Evolutionary conservation across 2,113 vertebrate genomes (phyloP).

Genomic region (Heterochromis multidens): DNA sequence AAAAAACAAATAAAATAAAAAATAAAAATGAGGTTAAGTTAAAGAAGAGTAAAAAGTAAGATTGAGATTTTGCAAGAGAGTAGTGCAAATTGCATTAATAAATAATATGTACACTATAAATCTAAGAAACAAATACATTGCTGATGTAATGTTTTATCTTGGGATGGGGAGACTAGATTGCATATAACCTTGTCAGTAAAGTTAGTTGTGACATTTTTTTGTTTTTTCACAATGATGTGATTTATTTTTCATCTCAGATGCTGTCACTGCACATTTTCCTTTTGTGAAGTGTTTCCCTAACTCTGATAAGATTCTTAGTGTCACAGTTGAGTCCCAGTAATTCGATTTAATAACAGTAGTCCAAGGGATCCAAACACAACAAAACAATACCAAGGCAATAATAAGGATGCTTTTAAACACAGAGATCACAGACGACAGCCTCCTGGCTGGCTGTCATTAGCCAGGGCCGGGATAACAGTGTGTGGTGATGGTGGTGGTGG

Average conservation of each 20-base stretch:
- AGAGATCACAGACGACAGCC: slow-evolving; percentile 58
- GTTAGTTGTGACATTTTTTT: background rate
- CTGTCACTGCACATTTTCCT: background rate
- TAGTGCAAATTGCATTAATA: too few relatives aligned
- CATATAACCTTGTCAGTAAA: background rate
- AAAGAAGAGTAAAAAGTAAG: background rate
- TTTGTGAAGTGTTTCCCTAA: background rate
- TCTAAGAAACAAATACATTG: background rate
- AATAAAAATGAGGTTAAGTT: background rate
- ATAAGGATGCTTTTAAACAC: slow-evolving; percentile 58
- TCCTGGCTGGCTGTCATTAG: slow-evolving; percentile 70
- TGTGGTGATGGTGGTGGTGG: slow-evolving; percentile 45
- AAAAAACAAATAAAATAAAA: background rate
- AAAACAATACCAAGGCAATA: slow-evolving; percentile 61
- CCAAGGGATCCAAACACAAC: slow-evolving; percentile 25
- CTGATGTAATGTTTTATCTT: background rate
- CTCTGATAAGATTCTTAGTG: background rate
- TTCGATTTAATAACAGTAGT: slow-evolving; percentile 55
- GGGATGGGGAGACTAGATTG: background rate
- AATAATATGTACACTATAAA: background rate
- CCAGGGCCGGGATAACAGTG: slow-evolving; percentile 43
- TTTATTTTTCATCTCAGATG: background rate
- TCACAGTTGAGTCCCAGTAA: background rate
- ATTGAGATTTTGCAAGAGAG: background rate
- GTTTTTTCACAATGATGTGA: too few relatives aligned